These are phyloP conservation scores for Chymomyza caudatula DNA, from an alignment of 2,888 invertebrate genomes.

Conservation along the genomic window DNA sequence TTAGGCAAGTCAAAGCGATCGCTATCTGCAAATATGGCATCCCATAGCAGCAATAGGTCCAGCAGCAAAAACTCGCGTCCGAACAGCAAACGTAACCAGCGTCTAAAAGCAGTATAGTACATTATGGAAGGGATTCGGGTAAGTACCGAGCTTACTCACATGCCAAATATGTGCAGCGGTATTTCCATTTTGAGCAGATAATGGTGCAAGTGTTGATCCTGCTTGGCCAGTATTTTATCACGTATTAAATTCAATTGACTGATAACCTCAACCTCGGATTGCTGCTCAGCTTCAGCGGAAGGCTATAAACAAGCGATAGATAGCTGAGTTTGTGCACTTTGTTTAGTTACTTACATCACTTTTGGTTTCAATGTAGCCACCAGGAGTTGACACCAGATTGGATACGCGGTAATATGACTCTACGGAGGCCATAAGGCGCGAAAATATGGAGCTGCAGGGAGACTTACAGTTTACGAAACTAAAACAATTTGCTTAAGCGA, in stretches of 20 bases:
- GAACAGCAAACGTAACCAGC: constrained; percentile 90
- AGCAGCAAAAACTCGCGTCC: constrained; percentile 89
- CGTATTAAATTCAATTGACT: constrained; percentile 81
- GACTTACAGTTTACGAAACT: background rate
- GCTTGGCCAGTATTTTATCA: constrained; percentile 83
- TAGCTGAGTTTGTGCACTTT: background rate
- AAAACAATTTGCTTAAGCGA: background rate
- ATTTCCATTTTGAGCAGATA: constrained; percentile 86
- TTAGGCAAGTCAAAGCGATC: constrained; percentile 80
- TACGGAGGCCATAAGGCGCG: constrained; percentile 82
- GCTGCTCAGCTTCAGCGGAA: constrained; percentile 30
- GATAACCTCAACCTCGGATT: constrained; percentile 81
- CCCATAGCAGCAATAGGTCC: constrained; percentile 89
- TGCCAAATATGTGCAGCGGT: constrained; percentile 90
- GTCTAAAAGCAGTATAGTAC: constrained; percentile 79
- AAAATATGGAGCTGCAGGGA: constrained; percentile 81
- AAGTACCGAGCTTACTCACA: constrained; percentile 80
- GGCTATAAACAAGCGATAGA: background rate
- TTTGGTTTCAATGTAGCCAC: constrained; percentile 24
- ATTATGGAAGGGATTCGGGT: background rate
- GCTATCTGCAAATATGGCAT: constrained; percentile 88
- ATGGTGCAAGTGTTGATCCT: constrained; percentile 81
- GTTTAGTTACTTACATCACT: constrained; percentile 32
- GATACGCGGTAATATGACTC: constrained; percentile 83
- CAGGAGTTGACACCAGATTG: constrained; percentile 77